Conservation (phyloP, 1,140 invertebrate species). For the Sogatella furcifera region DNA sequence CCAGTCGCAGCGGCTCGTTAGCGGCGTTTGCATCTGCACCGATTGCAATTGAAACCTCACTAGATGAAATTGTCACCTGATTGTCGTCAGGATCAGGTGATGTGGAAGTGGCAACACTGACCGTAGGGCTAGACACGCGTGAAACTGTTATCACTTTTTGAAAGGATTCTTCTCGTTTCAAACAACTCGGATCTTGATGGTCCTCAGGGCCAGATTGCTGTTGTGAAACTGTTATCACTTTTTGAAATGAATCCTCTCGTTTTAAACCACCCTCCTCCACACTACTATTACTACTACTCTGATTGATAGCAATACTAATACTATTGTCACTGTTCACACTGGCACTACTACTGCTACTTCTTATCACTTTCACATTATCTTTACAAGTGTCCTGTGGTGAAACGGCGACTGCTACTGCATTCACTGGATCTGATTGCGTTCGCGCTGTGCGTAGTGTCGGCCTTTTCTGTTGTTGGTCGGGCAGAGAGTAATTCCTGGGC, state of each 20-base stretch:
- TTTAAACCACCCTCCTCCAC: too few relatives aligned
- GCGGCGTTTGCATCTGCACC: constrained; percentile 8
- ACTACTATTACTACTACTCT: too few relatives aligned
- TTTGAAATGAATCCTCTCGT: too few relatives aligned
- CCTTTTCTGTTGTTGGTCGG: constrained; percentile 16
- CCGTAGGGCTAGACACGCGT: not conserved
- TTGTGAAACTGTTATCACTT: too few relatives aligned
- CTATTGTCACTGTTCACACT: too few relatives aligned
- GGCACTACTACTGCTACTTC: not conserved
- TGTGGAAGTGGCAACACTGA: constrained; percentile 3
- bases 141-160: too few relatives aligned
- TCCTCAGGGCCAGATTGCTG: too few relatives aligned
- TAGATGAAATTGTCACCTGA: not conserved
- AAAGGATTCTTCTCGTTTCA: too few relatives aligned
- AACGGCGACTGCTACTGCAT: not conserved
- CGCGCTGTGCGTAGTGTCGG: constrained; percentile 15
- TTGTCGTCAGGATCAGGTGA: constrained; percentile 11
- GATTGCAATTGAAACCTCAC: not conserved
- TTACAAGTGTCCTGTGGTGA: not conserved
- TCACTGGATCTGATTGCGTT: constrained; percentile 25
- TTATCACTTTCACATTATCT: not conserved
- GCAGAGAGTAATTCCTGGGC: constrained; percentile 15
- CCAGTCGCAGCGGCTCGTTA: constrained; percentile 8
- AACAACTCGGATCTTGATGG: too few relatives aligned
- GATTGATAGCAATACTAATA: too few relatives aligned